phyloP scores from a whole-genome alignment of 2,797 vertebrate genomes.

The Arnoldichthys spilopterus region DNA sequence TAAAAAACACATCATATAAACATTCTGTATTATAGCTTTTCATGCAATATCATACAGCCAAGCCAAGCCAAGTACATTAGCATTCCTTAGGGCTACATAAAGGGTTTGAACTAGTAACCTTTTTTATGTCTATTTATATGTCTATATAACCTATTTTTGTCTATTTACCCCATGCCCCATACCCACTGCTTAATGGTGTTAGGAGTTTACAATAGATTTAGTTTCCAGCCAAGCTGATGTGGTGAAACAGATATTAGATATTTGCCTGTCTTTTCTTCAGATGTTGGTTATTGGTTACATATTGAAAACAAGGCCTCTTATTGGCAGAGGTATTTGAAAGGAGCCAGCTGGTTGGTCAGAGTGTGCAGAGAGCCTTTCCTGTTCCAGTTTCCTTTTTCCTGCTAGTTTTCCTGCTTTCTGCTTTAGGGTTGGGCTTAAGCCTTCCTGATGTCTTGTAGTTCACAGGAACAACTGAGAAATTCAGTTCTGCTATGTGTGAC shows the following conservation, averaged over 20 bases:
- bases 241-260: not conserved
- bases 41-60: too few relatives aligned
- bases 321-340: slow-evolving; percentile 39
- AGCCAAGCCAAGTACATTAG: too few relatives aligned
- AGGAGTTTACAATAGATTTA: not conserved
- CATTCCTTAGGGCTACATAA: too few relatives aligned
- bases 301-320: slow-evolving; percentile 25
- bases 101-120: too few relatives aligned
- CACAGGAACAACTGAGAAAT: slow-evolving; percentile 20
- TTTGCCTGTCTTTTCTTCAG: slow-evolving; percentile 16
- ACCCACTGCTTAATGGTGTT: not conserved
- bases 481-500: not conserved
- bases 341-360: slow-evolving; percentile 44
- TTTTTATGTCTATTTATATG: too few relatives aligned
- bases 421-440: slow-evolving; percentile 52
- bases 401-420: slow-evolving; percentile 51
- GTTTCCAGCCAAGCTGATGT: not conserved
- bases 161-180: not conserved
- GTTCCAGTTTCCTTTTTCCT: slow-evolving; percentile 57
- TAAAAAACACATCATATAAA: too few relatives aligned
- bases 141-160: too few relatives aligned
- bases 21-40: too few relatives aligned
- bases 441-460: slow-evolving; percentile 52
- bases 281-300: slow-evolving; percentile 12
- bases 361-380: slow-evolving; percentile 50